Conservation (phyloP, 2,113 vertebrate genomes). For the Zosterops hypoxanthus region DNA sequence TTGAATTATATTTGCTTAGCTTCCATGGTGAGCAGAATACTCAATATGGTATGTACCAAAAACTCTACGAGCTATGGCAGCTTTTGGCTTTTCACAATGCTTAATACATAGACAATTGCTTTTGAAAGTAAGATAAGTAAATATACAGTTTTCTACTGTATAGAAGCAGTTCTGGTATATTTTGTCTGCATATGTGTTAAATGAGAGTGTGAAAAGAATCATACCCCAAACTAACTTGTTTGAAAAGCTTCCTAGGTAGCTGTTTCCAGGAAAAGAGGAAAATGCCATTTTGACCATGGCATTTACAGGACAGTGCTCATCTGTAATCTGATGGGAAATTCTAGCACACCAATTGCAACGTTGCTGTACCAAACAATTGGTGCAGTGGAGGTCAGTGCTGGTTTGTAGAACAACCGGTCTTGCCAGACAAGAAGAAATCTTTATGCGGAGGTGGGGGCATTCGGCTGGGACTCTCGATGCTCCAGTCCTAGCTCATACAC, state of each 20-base stretch:
- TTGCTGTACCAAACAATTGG: neutral
- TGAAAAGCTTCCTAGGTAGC: neutral
- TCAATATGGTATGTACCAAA: neutral
- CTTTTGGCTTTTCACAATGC: neutral
- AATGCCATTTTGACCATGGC: neutral
- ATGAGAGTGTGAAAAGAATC: neutral
- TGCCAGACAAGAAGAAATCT: neutral
- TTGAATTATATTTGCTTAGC: slow-evolving; percentile 3
- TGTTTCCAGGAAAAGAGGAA: neutral
- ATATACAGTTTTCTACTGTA: neutral
- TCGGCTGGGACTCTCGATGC: accelerated
- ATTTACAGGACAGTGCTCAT: neutral
- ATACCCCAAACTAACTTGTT: neutral
- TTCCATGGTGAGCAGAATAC: neutral
- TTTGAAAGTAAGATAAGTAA: neutral
- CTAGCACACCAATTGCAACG: neutral
- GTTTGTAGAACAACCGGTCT: neutral
- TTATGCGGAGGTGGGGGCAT: neutral
- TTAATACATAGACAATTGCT: neutral
- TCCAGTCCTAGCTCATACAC: neutral
- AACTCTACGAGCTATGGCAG: neutral
- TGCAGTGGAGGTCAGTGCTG: neutral
- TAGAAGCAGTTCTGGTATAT: neutral
- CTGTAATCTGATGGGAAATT: neutral
- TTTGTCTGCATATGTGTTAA: neutral